Evolutionary conservation across 2,113 vertebrate genomes (phyloP), one percentile per base, ranked within the genome.

Genomic region (Ictidomys tridecemlineatus): DNA sequence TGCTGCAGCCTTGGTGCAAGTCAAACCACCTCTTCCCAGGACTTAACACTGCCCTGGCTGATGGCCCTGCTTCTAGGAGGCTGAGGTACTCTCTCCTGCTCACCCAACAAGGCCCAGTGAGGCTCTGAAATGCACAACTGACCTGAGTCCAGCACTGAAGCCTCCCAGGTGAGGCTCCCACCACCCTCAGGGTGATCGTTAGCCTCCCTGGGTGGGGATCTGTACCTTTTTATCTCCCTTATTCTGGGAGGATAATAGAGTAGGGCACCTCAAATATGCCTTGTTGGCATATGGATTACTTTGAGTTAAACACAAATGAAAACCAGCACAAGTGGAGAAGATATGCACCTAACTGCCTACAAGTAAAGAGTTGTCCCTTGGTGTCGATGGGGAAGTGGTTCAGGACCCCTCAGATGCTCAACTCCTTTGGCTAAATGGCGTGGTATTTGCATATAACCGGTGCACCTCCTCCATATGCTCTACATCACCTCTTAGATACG

Each of bases 41-140:
- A 56, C 42, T 78, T 2, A 5, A 0, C 0, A 3, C 70, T 4
- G 20, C 14, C 8, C 70, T 58, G 2, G 14, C 69, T 26, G 58
- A 16, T 74, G 0, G 32, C 11, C 58, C 28, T n/a, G 18, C 32
- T 69, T 78, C 42, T 42, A 5, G 34, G 45, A 45, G 45, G 45
- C 45, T 45, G 45, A 45, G 45, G 45, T 8, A 45, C 28, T 58
- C 51, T 84, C 12, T 16, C 90, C 65, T 20, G 51, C 39, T 56
- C 53, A 45, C 26, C 30, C 56, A 34, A 10, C 61, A n/a, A 1
- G 4, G 70, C 45, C 61, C 8, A 26, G 22, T 2, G 30, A 67
- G 1, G 45, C 80, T 82, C 51, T 51, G 10, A 72, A 84, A 48
- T 12, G 45, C 91, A 34, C 4, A 1, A 4, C 69, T 34, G 45